Conservation (phyloP, 2,888 invertebrate species). For the Rotaria sp. region DNA sequence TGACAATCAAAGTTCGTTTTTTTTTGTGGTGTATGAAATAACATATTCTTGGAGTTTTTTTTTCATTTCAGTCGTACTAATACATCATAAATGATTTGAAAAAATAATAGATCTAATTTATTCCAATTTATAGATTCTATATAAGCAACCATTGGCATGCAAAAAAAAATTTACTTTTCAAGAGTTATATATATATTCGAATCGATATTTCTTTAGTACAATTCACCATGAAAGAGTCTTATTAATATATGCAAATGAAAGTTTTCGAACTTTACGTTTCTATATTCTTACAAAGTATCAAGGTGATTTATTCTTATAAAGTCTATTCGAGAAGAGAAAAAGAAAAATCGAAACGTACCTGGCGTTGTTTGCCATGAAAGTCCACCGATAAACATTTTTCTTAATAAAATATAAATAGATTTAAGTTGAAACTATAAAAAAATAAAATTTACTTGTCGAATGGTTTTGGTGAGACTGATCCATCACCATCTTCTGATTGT, state of each 20-base stretch:
- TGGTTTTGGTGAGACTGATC: not conserved
- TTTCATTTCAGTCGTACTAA: too few relatives aligned
- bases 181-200: not conserved
- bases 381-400: slow-evolving; percentile 41
- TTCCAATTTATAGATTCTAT: not conserved
- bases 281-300: not conserved
- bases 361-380: slow-evolving; percentile 39
- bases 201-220: not conserved
- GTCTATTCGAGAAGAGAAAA: not conserved
- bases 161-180: not conserved
- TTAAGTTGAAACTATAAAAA: not conserved
- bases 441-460: not conserved
- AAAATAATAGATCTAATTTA: not conserved
- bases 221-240: not conserved
- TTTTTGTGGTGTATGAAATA: not conserved
- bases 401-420: not conserved
- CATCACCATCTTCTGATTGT: slow-evolving; percentile 4
- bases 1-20: too few relatives aligned
- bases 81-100: not conserved
- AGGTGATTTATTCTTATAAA: not conserved
- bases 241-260: not conserved
- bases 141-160: not conserved
- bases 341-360: not conserved
- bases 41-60: not conserved
- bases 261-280: not conserved